Evolutionary conservation across 1,140 invertebrate genomes (phyloP).

Genomic region (Drosophila teissieri): DNA sequence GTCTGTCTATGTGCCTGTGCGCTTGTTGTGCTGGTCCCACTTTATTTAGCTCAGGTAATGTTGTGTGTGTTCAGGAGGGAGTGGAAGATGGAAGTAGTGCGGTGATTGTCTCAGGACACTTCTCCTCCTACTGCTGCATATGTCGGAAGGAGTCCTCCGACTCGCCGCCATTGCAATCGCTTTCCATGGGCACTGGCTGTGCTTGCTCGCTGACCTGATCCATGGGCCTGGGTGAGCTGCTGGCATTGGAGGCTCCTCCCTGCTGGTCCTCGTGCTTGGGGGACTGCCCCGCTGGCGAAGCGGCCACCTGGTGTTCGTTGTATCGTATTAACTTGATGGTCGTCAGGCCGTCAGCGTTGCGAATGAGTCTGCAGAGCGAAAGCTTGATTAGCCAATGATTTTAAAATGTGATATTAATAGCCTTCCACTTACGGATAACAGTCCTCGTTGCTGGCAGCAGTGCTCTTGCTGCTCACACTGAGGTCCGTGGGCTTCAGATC

Average conservation of each 20-base stretch:
- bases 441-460: slow-evolving; percentile 61
- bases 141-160: slow-evolving; percentile 61
- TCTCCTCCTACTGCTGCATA: slow-evolving; percentile 59
- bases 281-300: slow-evolving; percentile 43
- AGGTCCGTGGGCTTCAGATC: slow-evolving; percentile 86
- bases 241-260: slow-evolving; percentile 12
- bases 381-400: slow-evolving; percentile 22
- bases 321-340: slow-evolving; percentile 84
- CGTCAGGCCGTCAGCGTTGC: slow-evolving; percentile 84
- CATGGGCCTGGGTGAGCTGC: slow-evolving; percentile 63
- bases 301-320: slow-evolving; percentile 53
- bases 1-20: slow-evolving; percentile 22
- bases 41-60: slow-evolving; percentile 64
- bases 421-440: slow-evolving; percentile 82
- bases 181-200: slow-evolving; percentile 76
- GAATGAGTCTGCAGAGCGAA: slow-evolving; percentile 70
- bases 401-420: no score
- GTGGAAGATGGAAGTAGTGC: background rate
- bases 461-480: slow-evolving; percentile 82
- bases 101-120: slow-evolving; percentile 48
- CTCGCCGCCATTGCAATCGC: slow-evolving; percentile 67
- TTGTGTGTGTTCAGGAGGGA: slow-evolving; percentile 36
- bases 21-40: slow-evolving; percentile 65
- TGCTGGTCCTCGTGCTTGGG: slow-evolving; percentile 57
- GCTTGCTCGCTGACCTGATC: slow-evolving; percentile 54